A percentile compares a stretch with the other conserved stretches of the same genome.
phyloP scores from a whole-genome alignment of 53 echinoderm and acorn worm genomes.

The Paracentrotus lividus region DNA sequence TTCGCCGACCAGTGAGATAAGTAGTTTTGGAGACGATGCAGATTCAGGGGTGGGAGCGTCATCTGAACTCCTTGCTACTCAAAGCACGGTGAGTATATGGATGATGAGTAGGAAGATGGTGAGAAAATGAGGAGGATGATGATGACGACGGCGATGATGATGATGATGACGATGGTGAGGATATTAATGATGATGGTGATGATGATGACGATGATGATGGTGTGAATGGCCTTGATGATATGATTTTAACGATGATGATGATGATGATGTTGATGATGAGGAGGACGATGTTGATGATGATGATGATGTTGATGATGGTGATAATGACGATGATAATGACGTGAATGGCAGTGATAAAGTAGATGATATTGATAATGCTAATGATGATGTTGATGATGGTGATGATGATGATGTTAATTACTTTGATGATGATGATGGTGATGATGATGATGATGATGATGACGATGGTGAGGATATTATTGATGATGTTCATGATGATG shows the following conservation, averaged over 20 bases:
- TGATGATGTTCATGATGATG: neutral
- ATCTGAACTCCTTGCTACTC: conserved; percentile 44
- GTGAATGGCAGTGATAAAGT: neutral
- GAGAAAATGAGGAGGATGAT: neutral
- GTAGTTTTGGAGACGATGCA: conserved; percentile 54
- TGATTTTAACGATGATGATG: neutral
- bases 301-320: neutral
- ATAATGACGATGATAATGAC: neutral
- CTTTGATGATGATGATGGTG: neutral
- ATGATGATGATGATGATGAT: neutral
- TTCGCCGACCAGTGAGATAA: conserved; percentile 24
- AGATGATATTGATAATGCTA: neutral
- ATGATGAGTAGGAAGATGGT: neutral
- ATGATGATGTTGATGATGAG: neutral
- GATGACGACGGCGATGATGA: neutral
- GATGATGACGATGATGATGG: too few species aligned
- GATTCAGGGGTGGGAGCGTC: conserved; percentile 56
- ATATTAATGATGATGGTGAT: neutral
- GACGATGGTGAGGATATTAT: neutral
- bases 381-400: neutral
- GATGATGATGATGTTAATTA: conserved; percentile 10
- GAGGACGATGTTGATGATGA: neutral
- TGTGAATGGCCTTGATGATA: neutral
- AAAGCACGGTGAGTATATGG: conserved; percentile 24
- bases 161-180: neutral